Base-by-base conservation (phyloP, 2,113 vertebrate genomes). In the Gymnobelideus leadbeateri region DNA sequence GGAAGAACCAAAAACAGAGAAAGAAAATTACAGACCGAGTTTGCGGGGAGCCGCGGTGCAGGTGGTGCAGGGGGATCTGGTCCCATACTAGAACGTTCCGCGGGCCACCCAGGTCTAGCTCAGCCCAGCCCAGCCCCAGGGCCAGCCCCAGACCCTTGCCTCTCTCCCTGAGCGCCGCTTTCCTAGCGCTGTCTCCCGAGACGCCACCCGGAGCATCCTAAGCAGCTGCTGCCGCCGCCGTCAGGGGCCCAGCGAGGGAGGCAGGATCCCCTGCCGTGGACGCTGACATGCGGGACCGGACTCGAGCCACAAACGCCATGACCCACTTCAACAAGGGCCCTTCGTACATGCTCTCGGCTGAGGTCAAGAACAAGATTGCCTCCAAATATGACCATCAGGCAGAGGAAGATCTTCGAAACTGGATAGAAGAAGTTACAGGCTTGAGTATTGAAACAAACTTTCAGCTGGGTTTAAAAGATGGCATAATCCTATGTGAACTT, bases 341-440 rank as follows among this genome's bases (percentile, higher is more conserved):
- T 54, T 98, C 99, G 61, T 99, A 99, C 96, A 99, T 99, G 93
- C 98, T 99, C 93, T 99, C 99, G 84, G 99, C 99, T 46, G 99
- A 99, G 97, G 99, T 99, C 92, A 99, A 99, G 96, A 99, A 99
- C 98, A 99, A 99, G 99, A n/a, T n/a, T n/a, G n/a, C n/a, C n/a
- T n/a, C n/a, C n/a, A n/a, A n/a, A n/a, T n/a, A n/a, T n/a, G n/a
- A n/a, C n/a, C n/a, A n/a, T n/a, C n/a, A n/a, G n/a, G n/a, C n/a
- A n/a, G n/a, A n/a, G n/a, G n/a, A n/a, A n/a, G n/a, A n/a, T n/a
- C n/a, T n/a, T n/a, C n/a, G n/a, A n/a, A n/a, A n/a, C n/a, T n/a
- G n/a, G n/a, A n/a, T n/a, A n/a, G n/a, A n/a, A n/a, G n/a, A n/a
- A n/a, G n/a, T n/a, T n/a, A n/a, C n/a, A n/a, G n/a, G n/a, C n/a